Conservation (phyloP, 1,140 invertebrate genomes). For the Atta cephalotes region DNA sequence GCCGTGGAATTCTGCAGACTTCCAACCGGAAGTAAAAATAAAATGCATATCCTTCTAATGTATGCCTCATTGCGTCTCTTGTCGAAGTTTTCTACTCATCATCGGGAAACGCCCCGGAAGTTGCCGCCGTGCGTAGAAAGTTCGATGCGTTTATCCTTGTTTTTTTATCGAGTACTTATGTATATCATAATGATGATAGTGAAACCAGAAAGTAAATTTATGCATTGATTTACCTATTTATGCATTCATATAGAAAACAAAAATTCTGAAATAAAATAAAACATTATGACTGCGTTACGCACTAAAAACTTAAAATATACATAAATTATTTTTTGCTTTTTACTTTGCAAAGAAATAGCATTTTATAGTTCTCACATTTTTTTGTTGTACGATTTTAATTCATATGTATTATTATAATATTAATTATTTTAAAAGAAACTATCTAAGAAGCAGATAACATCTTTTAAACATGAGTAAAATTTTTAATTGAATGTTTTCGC, state of each 20-base stretch:
- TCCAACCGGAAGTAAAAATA: conserved; percentile 29
- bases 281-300: not conserved
- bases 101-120: conserved; percentile 46
- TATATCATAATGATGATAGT: not conserved
- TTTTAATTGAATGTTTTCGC: not conserved
- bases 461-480: not conserved
- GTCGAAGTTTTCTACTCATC: conserved; percentile 54
- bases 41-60: conserved; percentile 17
- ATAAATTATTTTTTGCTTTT: not conserved
- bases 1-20: conserved; percentile 3
- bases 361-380: not conserved
- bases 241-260: not conserved
- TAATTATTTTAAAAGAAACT: not conserved
- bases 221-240: not conserved
- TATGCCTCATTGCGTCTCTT: conserved; percentile 24
- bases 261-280: not conserved
- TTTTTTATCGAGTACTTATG: conserved; percentile 23
- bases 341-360: no score
- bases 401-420: not conserved
- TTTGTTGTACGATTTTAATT: not conserved
- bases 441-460: not conserved
- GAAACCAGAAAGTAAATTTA: conserved; percentile 53
- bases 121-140: conserved; percentile 25
- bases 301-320: not conserved
- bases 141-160: conserved; percentile 39